A percentile compares a stretch with the other conserved stretches of the same genome.
These are phyloP conservation scores for Heliconius charithonia DNA, from an alignment of 2,888 invertebrate species.

Conservation along the genomic window DNA sequence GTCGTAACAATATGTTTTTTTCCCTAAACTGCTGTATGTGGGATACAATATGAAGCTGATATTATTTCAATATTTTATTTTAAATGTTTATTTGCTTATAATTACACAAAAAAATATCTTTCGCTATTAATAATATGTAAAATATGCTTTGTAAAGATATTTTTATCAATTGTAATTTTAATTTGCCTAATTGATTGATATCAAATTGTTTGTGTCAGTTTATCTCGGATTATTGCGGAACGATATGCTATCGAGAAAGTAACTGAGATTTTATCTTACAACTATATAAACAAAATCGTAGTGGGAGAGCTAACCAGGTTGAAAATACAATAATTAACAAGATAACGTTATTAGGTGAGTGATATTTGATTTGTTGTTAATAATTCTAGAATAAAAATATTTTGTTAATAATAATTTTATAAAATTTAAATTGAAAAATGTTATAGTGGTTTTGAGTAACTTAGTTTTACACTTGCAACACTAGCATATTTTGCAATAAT, in stretches of 20 bases:
- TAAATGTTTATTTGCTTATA: neutral
- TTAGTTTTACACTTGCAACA: no score
- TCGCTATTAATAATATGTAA: neutral
- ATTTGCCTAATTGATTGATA: slow-evolving; percentile 25
- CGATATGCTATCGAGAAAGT: slow-evolving; percentile 48
- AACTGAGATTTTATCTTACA: slow-evolving; percentile 54
- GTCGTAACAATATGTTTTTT: no score
- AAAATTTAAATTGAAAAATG: neutral
- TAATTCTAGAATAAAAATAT: neutral
- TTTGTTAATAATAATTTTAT: neutral
- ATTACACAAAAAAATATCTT: neutral
- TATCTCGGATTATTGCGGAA: slow-evolving; percentile 53
- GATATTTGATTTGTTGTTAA: neutral
- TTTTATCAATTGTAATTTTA: neutral
- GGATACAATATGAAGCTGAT: no score
- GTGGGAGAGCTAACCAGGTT: slow-evolving; percentile 51
- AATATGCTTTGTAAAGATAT: neutral
- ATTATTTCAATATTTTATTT: neutral
- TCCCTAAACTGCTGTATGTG: no score
- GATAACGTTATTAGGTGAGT: slow-evolving; percentile 21
- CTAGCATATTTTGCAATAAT: no score
- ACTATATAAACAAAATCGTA: slow-evolving; percentile 57
- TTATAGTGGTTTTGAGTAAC: no score
- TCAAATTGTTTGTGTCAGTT: slow-evolving; percentile 40
- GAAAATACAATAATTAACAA: slow-evolving; percentile 10